phyloP scores from a whole-genome alignment of 2,113 vertebrate species.

The Heteronetta atricapilla region DNA sequence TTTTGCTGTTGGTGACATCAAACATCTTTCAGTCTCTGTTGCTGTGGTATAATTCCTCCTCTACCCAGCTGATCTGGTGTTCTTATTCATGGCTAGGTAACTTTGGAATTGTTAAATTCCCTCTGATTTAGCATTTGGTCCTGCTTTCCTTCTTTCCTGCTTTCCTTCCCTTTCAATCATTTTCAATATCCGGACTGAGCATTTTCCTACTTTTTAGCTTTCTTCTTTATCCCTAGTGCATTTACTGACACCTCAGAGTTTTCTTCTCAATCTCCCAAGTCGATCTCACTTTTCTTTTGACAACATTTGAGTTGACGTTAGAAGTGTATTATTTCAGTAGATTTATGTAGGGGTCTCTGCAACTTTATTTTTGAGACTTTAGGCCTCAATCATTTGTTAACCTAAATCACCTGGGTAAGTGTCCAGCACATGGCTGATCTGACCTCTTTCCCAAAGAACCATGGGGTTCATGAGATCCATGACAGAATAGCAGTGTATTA shows the following conservation, averaged over 20 bases:
- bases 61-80: neutral
- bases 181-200: neutral
- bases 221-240: neutral
- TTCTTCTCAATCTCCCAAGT: neutral
- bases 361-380: neutral
- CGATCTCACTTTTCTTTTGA: neutral
- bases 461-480: neutral
- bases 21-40: neutral
- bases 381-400: neutral
- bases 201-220: neutral
- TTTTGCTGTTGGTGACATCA: neutral
- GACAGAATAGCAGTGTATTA: accelerated
- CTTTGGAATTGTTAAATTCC: neutral
- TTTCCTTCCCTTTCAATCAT: neutral
- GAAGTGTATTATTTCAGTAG: neutral
- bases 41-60: neutral
- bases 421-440: neutral
- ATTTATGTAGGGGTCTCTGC: neutral
- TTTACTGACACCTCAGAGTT: neutral
- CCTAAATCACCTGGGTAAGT: neutral
- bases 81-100: neutral
- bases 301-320: neutral
- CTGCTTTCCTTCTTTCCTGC: neutral
- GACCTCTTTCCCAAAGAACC: neutral
- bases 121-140: neutral